Evolutionary conservation across 2,113 vertebrate genomes (phyloP).

Genomic region (Mustela nigripes): DNA sequence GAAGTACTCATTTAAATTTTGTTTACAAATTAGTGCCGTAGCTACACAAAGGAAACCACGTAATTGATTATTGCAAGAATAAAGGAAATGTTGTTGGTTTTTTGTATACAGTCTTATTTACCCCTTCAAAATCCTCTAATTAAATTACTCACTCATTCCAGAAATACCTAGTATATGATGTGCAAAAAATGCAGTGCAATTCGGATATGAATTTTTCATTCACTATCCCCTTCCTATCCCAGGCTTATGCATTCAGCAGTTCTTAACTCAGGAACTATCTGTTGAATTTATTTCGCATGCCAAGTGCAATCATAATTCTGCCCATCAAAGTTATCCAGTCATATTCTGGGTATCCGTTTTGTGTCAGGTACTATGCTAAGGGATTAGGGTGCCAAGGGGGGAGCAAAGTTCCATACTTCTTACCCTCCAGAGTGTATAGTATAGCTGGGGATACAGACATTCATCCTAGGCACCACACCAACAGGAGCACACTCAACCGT

Average conservation of each 20-base stretch:
- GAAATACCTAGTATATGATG: not conserved
- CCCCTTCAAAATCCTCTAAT: conserved; percentile 2
- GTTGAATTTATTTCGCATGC: not conserved
- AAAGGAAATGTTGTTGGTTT: not conserved
- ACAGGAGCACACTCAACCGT: not conserved
- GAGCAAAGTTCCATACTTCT: not conserved
- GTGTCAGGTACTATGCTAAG: not conserved
- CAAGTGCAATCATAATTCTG: not conserved
- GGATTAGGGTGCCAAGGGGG: not conserved
- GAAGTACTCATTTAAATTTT: not conserved
- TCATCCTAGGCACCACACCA: not conserved
- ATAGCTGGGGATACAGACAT: not conserved
- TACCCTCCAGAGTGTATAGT: conserved; percentile 12
- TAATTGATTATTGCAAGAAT: not conserved
- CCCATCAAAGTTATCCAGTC: not conserved
- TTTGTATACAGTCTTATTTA: not conserved
- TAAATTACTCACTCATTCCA: conserved; percentile 4
- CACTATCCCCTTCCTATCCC: not conserved
- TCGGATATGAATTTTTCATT: not conserved
- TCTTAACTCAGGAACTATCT: not conserved
- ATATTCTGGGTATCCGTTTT: not conserved
- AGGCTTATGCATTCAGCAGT: not conserved
- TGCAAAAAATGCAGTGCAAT: not conserved
- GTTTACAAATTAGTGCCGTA: conserved; percentile 14
- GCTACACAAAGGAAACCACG: not conserved